Evolutionary conservation across 2,113 vertebrate genomes (phyloP), one percentile per base, ranked within the genome.

Genomic region (Limnothrissa miodon): DNA sequence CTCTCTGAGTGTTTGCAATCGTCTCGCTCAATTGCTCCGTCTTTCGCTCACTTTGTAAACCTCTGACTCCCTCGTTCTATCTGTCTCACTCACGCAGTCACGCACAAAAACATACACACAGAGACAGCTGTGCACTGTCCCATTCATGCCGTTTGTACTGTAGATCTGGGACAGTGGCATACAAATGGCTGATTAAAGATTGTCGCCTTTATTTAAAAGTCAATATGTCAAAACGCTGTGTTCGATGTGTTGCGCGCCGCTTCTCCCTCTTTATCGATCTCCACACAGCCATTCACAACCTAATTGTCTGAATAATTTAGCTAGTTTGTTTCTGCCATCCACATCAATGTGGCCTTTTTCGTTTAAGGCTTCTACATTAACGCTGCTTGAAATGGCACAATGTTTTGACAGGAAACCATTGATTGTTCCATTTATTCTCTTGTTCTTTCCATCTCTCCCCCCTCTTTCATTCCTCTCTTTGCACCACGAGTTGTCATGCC

Each of bases 401-500:
- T 74, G 66, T 74, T 36, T 74, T 39, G 29, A 74, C 66, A 74
- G 66, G 66, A 74, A 74, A 33, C 10, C 9, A 70, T 74, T 36
- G 66, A 74, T 74, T 74, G 11, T 74, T 29, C 17, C 13, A 36
- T 74, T 74, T 74, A 74, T 74, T 74, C 66, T 74, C 66, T 33
- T 29, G 0, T 70, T 36, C 29, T 74, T 13, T 36, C 10, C 13
- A 13, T 13, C 11, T 19, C 29, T 13, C n/a, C 25, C 2, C 4
- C 62, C 10, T 33, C 10, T 10, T 70, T 33, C 36, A 25, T 33
- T 15, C 36, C 56, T 62, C 25, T 70, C 25, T 66, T 33, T 66
- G n/a, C n/a, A n/a, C n/a, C n/a, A n/a, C n/a, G n/a, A n/a, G n/a
- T 70, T 29, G 25, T 70, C 62, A 70, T 33, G 56, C 25, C 25